Conservation (phyloP, 1,140 invertebrate species). For the Pogonognathellus flavescens region DNA sequence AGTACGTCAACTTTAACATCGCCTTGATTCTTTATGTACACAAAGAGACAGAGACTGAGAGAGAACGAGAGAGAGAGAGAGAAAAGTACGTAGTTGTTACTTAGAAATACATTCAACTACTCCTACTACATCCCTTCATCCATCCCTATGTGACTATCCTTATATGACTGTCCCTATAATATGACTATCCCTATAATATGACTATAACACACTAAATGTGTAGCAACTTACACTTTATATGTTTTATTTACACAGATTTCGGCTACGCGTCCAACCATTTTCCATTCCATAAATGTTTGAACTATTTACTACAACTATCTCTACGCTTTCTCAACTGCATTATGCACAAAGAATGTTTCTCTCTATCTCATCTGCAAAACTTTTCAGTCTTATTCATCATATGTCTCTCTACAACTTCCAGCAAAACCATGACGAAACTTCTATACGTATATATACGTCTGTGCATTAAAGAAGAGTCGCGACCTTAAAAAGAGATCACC, state of each 20-base stretch:
- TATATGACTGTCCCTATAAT: too few species aligned
- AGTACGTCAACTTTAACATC: slow-evolving; percentile 11
- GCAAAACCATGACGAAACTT: not conserved
- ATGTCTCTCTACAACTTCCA: not conserved
- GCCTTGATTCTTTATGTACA: slow-evolving; percentile 18
- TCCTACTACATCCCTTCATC: too few species aligned
- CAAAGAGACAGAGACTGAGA: slow-evolving; percentile 11
- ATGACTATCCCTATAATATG: too few species aligned
- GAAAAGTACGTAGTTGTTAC: not conserved
- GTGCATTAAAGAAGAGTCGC: too few species aligned
- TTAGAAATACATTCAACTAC: not conserved
- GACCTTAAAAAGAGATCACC: too few species aligned
- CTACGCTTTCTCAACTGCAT: not conserved
- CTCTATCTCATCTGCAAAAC: slow-evolving; percentile 1
- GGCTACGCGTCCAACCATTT: slow-evolving; percentile 37
- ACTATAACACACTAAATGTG: not conserved
- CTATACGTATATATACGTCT: too few species aligned
- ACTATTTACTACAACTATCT: not conserved
- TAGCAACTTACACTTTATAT: not conserved
- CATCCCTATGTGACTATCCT: too few species aligned
- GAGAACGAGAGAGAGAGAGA: not conserved
- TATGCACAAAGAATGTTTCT: slow-evolving; percentile 37
- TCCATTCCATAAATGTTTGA: slow-evolving; percentile 38
- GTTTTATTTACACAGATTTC: slow-evolving; percentile 43
- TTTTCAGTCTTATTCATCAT: slow-evolving; percentile 34